A percentile compares a stretch with the other conserved stretches of the same genome.
Conservation (phyloP, 92 coral and sea anemone genomes). For the Zoanthus gigantus region DNA sequence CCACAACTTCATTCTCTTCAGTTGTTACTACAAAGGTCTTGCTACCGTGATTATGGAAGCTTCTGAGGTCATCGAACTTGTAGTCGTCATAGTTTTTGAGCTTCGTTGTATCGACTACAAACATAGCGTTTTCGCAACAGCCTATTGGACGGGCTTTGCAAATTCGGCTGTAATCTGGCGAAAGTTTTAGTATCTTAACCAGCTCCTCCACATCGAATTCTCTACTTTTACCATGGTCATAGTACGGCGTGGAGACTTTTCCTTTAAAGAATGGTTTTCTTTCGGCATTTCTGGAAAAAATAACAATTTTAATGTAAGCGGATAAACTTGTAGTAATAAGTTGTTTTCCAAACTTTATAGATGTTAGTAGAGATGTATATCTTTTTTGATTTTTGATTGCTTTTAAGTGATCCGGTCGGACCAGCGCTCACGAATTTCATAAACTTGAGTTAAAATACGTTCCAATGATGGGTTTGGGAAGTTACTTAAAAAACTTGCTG, state of each 20-base stretch:
- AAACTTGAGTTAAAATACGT: background rate
- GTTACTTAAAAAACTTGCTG: background rate
- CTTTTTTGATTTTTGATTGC: background rate
- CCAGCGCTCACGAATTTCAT: conserved; percentile 1
- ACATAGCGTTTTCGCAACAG: conserved; percentile 42
- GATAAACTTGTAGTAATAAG: background rate
- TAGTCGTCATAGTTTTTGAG: conserved; percentile 41
- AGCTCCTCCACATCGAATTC: conserved; percentile 14
- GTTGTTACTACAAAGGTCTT: conserved; percentile 43
- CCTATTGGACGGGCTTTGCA: conserved; percentile 49
- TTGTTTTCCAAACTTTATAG: conserved; percentile 6
- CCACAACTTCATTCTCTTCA: conserved; percentile 21
- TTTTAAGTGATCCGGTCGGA: conserved; percentile 5
- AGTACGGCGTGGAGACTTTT: conserved; percentile 38
- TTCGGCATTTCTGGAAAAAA: conserved; percentile 1
- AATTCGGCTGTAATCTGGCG: conserved; percentile 49
- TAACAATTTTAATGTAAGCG: background rate
- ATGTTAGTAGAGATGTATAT: background rate
- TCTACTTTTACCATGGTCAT: conserved; percentile 36
- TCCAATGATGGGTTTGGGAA: background rate
- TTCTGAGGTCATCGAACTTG: conserved; percentile 48
- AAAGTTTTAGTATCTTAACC: conserved; percentile 15
- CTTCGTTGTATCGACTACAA: conserved; percentile 42
- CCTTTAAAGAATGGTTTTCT: conserved; percentile 16
- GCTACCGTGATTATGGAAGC: conserved; percentile 53